Conservation (phyloP, 2,888 invertebrate species). For the Coelinius sp. region DNA sequence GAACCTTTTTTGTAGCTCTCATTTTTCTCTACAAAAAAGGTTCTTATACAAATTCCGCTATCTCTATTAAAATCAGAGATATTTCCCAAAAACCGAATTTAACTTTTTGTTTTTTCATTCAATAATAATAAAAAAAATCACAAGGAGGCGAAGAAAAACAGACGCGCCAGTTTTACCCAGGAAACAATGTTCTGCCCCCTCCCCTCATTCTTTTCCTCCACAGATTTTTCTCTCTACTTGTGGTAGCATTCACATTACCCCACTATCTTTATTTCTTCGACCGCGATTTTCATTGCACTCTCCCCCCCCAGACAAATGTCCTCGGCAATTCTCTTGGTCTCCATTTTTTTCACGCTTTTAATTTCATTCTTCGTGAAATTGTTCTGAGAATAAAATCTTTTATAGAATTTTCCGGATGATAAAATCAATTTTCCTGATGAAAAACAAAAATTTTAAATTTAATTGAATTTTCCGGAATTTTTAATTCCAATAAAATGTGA, state of each 20-base stretch:
- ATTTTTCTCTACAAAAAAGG: no score
- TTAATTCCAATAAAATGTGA: not conserved
- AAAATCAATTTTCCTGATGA: not conserved
- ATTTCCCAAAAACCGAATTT: not conserved
- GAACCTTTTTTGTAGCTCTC: no score
- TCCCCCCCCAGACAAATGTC: not conserved
- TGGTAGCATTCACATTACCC: slow-evolving; percentile 12
- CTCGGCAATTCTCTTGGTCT: not conserved
- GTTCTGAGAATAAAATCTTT: not conserved
- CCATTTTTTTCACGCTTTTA: not conserved
- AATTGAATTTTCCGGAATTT: not conserved
- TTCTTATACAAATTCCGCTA: no score
- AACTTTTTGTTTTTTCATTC: no score
- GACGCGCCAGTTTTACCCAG: not conserved
- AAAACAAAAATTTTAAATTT: not conserved
- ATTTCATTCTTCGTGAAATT: not conserved
- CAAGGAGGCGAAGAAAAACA: no score
- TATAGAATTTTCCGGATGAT: not conserved
- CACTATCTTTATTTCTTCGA: slow-evolving; percentile 21
- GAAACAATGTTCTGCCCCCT: slow-evolving; percentile 4
- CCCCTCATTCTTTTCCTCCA: not conserved
- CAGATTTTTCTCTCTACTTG: not conserved
- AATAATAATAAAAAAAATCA: not conserved
- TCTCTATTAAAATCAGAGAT: not conserved
- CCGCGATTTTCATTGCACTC: slow-evolving; percentile 7